phyloP scores from a whole-genome alignment of 2,888 invertebrate genomes.

The Nysson spinosus region DNA sequence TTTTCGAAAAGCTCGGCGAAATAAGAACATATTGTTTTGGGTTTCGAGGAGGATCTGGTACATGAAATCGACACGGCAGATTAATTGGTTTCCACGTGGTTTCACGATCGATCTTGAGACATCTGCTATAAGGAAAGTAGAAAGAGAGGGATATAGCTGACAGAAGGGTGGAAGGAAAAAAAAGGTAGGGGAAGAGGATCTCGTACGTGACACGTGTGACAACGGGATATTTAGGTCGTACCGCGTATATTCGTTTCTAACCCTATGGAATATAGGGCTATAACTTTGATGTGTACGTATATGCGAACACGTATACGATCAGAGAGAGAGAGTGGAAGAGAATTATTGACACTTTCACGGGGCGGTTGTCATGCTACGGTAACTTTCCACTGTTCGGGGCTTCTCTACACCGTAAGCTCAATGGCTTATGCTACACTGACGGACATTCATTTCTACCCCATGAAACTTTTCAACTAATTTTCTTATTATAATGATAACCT shows the following conservation, averaged over 20 bases:
- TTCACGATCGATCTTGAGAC: slow-evolving; percentile 30
- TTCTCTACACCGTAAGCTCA: neutral
- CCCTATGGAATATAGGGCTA: neutral
- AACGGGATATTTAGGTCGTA: slow-evolving; percentile 30
- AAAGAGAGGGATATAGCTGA: neutral
- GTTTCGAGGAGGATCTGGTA: neutral
- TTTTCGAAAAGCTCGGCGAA: neutral
- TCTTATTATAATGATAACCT: no score
- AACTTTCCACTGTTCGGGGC: slow-evolving; percentile 19
- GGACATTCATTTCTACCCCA: no score
- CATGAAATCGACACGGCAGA: slow-evolving; percentile 19
- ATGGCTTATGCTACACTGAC: no score
- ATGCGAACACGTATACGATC: neutral
- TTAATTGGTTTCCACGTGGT: slow-evolving; percentile 34
- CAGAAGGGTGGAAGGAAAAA: slow-evolving; percentile 10
- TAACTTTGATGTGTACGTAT: neutral
- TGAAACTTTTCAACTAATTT: no score
- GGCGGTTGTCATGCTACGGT: slow-evolving; percentile 16
- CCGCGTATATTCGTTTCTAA: slow-evolving; percentile 3
- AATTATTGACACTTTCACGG: slow-evolving; percentile 31
- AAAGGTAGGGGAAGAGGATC: slow-evolving; percentile 31
- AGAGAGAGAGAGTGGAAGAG: no score
- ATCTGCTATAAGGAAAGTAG: slow-evolving; percentile 22
- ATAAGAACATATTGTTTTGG: neutral
- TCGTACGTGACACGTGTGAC: slow-evolving; percentile 37